Conservation (phyloP, 2,113 vertebrate species). For the Girardinichthys multiradiatus region DNA sequence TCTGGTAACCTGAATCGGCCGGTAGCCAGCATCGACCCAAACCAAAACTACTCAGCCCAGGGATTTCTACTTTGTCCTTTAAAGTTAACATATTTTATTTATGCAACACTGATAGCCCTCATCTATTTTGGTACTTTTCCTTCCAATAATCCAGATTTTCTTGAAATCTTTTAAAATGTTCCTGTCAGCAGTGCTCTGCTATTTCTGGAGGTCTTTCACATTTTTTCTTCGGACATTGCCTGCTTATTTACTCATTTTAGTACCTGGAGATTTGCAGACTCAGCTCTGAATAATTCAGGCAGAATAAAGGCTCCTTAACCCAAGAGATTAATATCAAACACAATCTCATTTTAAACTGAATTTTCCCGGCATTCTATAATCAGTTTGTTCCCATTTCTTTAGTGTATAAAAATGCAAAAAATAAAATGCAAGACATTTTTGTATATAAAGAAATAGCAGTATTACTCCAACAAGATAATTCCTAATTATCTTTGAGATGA, state of each 20-base stretch:
- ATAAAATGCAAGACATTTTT: background rate
- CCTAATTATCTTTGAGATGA: too few species aligned
- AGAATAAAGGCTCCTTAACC: too few species aligned
- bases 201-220: background rate
- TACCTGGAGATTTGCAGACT: background rate
- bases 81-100: background rate
- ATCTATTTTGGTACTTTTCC: background rate
- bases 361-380: background rate
- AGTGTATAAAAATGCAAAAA: too few species aligned
- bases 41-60: background rate
- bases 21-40: background rate
- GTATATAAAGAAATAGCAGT: too few species aligned
- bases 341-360: background rate
- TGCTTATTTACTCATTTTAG: background rate
- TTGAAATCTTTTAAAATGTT: too few species aligned
- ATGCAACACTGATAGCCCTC: background rate
- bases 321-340: background rate
- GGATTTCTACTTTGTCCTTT: background rate
- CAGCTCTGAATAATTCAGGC: background rate
- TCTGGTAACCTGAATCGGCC: background rate
- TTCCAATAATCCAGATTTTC: too few species aligned
- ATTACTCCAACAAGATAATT: too few species aligned
- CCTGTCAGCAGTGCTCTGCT: too few species aligned
- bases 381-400: too few species aligned
- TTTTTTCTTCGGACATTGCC: background rate